A percentile compares a stretch with the other conserved stretches of the same genome.
Conservation (phyloP, 2,113 vertebrate genomes). For the Cynopterus brachyotis region DNA sequence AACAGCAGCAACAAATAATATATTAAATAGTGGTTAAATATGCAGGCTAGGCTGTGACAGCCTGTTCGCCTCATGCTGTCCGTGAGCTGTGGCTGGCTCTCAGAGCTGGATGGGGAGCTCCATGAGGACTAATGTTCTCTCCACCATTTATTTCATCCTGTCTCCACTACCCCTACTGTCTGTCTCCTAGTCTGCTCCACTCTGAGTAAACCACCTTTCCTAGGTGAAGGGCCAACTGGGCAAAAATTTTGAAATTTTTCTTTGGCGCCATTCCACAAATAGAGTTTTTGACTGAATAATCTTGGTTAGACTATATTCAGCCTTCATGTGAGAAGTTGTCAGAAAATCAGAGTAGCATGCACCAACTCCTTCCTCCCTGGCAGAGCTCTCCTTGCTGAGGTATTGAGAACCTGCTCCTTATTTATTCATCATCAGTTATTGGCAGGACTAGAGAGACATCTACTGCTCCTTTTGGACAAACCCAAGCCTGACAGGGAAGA, state of each 20-base stretch:
- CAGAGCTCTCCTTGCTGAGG: neutral
- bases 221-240: neutral
- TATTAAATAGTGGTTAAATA: neutral
- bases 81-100: neutral
- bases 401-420: neutral
- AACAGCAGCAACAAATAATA: neutral
- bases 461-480: neutral
- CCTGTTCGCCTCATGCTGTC: neutral
- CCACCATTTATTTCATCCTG: neutral
- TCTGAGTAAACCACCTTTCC: neutral
- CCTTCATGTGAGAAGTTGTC: neutral
- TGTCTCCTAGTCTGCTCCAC: neutral
- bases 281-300: neutral
- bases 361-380: neutral
- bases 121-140: neutral
- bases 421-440: neutral
- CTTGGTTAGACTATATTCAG: neutral
- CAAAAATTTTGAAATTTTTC: neutral
- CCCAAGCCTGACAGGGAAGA: neutral
- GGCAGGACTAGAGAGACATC: neutral
- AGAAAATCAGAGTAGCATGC: neutral
- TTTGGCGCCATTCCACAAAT: neutral
- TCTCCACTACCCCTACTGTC: neutral
- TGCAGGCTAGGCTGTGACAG: neutral
- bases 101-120: neutral